phyloP scores from a whole-genome alignment of 2,113 vertebrate species.

The Eulacestoma nigropectus region DNA sequence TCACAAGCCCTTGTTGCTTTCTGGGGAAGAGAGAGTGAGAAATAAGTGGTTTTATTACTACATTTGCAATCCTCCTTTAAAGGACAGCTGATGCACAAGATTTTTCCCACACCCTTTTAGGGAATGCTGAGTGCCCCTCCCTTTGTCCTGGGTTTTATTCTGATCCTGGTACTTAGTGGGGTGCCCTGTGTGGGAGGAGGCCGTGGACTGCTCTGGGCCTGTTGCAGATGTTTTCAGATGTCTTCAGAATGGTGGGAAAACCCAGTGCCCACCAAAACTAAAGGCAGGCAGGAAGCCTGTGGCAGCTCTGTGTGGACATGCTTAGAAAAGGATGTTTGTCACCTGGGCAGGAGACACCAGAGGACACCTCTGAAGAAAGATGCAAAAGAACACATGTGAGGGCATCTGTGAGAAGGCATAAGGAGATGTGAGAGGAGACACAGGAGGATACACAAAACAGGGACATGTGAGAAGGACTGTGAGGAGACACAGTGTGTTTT shows the following conservation, averaged over 20 bases:
- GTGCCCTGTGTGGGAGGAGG: neutral
- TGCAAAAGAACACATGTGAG: neutral
- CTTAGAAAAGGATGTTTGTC: neutral
- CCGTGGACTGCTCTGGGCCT: too few relatives aligned
- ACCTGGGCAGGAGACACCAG: neutral
- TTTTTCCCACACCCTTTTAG: neutral
- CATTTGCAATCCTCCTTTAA: neutral
- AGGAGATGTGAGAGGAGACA: neutral
- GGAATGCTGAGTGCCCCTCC: neutral
- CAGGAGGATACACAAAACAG: neutral
- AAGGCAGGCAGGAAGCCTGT: neutral
- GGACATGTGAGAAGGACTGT: neutral
- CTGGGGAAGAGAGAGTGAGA: neutral
- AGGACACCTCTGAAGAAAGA: neutral
- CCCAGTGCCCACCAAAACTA: neutral
- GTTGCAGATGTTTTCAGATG: neutral
- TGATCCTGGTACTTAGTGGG: rapidly evolving
- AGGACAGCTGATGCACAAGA: neutral
- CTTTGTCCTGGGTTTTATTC: neutral
- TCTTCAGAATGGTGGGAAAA: neutral
- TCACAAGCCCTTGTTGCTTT: neutral
- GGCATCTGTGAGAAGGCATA: neutral
- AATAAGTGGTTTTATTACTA: neutral
- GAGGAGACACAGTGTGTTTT: neutral
- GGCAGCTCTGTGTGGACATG: neutral